Percentiles rank a stretch among this genome's conserved stretches.
Conservation (phyloP, 2,888 invertebrate genomes). For the Meliscaeva auricollis region DNA sequence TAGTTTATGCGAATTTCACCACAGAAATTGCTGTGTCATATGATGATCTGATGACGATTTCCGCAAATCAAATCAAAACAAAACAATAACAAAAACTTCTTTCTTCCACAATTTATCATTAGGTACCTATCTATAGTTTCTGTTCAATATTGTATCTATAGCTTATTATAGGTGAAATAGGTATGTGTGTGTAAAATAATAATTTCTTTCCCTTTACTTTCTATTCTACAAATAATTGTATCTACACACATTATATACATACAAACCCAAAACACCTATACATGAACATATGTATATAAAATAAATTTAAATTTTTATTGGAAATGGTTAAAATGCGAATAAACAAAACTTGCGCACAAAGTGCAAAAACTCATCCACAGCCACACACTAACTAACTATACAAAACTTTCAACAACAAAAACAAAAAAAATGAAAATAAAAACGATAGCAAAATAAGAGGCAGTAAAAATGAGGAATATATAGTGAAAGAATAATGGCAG, state of each 20-base stretch:
- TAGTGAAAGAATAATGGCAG: constrained; percentile 46
- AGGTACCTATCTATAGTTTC: neutral
- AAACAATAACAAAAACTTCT: constrained; percentile 54
- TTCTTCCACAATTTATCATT: constrained; percentile 45
- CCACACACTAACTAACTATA: neutral
- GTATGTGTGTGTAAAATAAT: neutral
- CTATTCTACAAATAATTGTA: neutral
- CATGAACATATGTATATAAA: constrained; percentile 16
- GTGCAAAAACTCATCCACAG: constrained; percentile 24
- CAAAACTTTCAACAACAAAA: neutral
- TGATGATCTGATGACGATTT: constrained; percentile 32
- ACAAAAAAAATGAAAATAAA: neutral
- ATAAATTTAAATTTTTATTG: constrained; percentile 40
- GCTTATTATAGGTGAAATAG: no score
- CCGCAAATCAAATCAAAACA: constrained; percentile 55
- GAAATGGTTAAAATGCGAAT: constrained; percentile 31
- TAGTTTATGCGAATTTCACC: constrained; percentile 18
- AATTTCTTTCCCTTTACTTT: constrained; percentile 29
- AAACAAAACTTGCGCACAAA: constrained; percentile 58
- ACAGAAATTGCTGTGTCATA: constrained; percentile 11
- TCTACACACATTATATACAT: neutral
- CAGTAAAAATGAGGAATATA: constrained; percentile 30
- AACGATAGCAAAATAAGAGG: constrained; percentile 11
- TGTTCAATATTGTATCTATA: no score
- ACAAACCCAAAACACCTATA: neutral